phyloP scores from a whole-genome alignment of 1,140 invertebrate genomes.

The Drosophila albomicans region DNA sequence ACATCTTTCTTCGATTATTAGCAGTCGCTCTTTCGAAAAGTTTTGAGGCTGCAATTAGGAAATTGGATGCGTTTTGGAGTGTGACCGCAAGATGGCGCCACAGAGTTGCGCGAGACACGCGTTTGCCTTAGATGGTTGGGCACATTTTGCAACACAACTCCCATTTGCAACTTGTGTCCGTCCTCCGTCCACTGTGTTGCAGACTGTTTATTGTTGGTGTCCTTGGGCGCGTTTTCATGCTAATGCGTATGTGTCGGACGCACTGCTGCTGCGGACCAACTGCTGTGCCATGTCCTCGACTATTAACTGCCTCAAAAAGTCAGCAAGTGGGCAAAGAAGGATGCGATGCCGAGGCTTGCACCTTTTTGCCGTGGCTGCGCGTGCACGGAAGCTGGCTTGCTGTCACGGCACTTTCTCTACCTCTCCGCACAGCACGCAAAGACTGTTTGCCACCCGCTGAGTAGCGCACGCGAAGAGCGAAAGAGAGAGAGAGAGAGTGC shows the following conservation, averaged over 20 bases:
- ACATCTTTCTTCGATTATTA: no score
- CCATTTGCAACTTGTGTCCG: not conserved
- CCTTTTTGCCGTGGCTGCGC: conserved; percentile 55
- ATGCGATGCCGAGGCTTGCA: conserved; percentile 12
- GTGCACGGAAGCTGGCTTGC: conserved; percentile 69
- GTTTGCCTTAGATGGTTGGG: conserved; percentile 44
- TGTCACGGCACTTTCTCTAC: conserved; percentile 20
- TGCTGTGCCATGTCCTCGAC: conserved; percentile 71
- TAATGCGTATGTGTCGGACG: conserved; percentile 49
- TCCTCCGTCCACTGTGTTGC: conserved; percentile 23
- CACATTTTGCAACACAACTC: no score
- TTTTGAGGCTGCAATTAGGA: not conserved
- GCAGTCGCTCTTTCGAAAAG: no score
- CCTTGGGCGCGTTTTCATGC: conserved; percentile 53
- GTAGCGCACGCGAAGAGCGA: conserved; percentile 63
- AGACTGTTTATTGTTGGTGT: not conserved
- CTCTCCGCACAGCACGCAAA: conserved; percentile 43
- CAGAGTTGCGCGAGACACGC: conserved; percentile 21
- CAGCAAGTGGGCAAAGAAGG: conserved; percentile 8
- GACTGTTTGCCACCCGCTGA: conserved; percentile 51
- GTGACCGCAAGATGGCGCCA: conserved; percentile 45
- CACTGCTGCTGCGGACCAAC: conserved; percentile 40
- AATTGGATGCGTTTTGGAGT: conserved; percentile 1
- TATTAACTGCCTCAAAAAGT: conserved; percentile 43
- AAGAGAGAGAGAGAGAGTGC: not conserved